phyloP scores from a whole-genome alignment of 2,113 vertebrate species.

The Cercocebus atys region DNA sequence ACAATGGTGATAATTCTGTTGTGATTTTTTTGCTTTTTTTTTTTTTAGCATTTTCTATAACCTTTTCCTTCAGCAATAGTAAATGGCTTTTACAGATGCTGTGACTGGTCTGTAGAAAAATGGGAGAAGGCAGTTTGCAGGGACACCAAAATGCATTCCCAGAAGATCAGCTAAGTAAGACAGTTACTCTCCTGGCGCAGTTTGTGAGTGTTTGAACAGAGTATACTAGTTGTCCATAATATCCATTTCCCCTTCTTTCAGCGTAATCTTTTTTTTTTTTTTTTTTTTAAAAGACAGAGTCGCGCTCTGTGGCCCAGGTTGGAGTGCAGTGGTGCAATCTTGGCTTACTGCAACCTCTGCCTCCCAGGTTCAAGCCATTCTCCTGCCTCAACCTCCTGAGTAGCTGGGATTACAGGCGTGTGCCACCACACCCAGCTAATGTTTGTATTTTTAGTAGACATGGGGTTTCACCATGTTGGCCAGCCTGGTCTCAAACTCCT shows the following conservation, averaged over 20 bases:
- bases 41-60: not conserved
- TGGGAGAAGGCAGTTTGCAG: not conserved
- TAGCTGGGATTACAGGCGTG: no score
- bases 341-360: no score
- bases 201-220: not conserved
- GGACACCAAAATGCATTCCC: not conserved
- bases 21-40: not conserved
- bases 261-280: no score
- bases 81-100: not conserved
- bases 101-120: not conserved
- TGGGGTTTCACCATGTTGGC: no score
- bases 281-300: no score
- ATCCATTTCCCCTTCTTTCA: not conserved
- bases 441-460: no score
- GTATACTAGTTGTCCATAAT: not conserved
- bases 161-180: constrained; percentile 27
- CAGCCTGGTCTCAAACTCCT: no score
- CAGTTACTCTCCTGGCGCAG: not conserved
- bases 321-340: no score
- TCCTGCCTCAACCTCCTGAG: no score
- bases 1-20: not conserved
- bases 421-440: no score
- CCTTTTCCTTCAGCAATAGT: not conserved
- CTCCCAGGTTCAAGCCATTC: no score
- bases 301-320: no score